Base-by-base conservation (phyloP, 2,113 vertebrate genomes). In the Sminthopsis crassicaudata region DNA sequence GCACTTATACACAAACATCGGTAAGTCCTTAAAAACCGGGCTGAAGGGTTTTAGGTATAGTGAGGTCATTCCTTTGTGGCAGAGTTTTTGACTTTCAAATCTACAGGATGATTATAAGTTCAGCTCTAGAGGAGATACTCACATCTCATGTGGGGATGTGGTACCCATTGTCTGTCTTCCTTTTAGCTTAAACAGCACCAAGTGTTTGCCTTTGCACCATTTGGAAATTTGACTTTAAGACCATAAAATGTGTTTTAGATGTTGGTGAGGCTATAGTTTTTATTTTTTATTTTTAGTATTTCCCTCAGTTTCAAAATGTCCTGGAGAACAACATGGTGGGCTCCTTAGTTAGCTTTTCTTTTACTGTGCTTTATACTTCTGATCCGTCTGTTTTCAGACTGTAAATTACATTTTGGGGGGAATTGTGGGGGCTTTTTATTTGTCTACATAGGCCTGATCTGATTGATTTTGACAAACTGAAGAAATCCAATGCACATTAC, bases 1-100 rank as follows among this genome's bases (percentile, higher is more conserved):
- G 99, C 99, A 8, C 99, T 99, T 94, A 99, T 99, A 97, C 99
- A 99, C 98, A 99, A 99, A 98, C 99, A 99, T 99, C 99, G 99
- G 99, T 99, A 98, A 0, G 92, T 95, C 46, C 42, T 90, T 8
- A 24, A 48, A 1, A 8, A 0, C 10, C 0, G 16, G 19, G 2
- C 26, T 51, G 3, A 25, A 48, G 11, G 1, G 0, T 52, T 5
- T 12, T 0, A 11, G 53, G 0, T 53, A 52, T 42, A 55, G 24
- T 2, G 22, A 23, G 48, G 8, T 27, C 46, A 1, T 27, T 26
- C 53, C 25, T 91, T 92, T 94, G 12, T 25, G 84, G 53, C 91
- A 9, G 1, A 42, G 25, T 94, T 46, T 89, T 94, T 54, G 60
- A 42, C 91, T 95, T 95, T 93, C 19, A 51, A 91, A 60, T 54